Evolutionary conservation across 2,888 invertebrate genomes (phyloP).

Genomic region (Eristalis pertinax): DNA sequence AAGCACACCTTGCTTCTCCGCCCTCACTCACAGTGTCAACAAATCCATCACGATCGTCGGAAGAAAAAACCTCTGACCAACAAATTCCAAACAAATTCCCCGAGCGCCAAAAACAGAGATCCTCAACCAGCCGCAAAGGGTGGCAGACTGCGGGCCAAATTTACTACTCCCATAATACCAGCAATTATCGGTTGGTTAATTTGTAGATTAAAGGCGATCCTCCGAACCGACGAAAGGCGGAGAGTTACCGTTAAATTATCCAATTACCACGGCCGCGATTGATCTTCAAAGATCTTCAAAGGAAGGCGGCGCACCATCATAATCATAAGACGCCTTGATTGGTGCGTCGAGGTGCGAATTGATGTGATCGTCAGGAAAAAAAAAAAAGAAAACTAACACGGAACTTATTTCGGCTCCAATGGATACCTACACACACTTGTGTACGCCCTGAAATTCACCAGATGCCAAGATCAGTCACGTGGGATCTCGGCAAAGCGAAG

Average conservation of each 20-base stretch:
- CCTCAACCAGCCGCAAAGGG: neutral
- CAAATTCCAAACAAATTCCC: slow-evolving; percentile 26
- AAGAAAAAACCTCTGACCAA: neutral
- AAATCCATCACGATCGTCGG: slow-evolving; percentile 4
- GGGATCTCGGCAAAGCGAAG: slow-evolving; percentile 2
- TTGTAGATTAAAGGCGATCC: slow-evolving; percentile 56
- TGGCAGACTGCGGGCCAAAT: neutral
- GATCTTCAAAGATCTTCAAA: slow-evolving; percentile 63
- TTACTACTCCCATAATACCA: slow-evolving; percentile 40
- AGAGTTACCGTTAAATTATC: slow-evolving; percentile 55
- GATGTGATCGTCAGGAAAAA: slow-evolving; percentile 39
- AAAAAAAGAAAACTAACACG: neutral
- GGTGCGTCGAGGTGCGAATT: slow-evolving; percentile 57
- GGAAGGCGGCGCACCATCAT: slow-evolving; percentile 45
- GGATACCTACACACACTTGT: neutral
- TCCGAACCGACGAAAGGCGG: slow-evolving; percentile 42
- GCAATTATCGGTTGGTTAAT: slow-evolving; percentile 58
- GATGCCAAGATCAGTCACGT: slow-evolving; percentile 46
- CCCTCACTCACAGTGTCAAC: neutral
- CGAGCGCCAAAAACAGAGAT: neutral
- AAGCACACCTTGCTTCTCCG: neutral
- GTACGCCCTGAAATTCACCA: slow-evolving; percentile 36
- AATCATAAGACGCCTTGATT: slow-evolving; percentile 58
- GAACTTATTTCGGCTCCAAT: neutral
- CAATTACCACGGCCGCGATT: slow-evolving; percentile 50